Base-by-base conservation (phyloP, 1,140 invertebrate genomes). In the Antheraea mylitta region DNA sequence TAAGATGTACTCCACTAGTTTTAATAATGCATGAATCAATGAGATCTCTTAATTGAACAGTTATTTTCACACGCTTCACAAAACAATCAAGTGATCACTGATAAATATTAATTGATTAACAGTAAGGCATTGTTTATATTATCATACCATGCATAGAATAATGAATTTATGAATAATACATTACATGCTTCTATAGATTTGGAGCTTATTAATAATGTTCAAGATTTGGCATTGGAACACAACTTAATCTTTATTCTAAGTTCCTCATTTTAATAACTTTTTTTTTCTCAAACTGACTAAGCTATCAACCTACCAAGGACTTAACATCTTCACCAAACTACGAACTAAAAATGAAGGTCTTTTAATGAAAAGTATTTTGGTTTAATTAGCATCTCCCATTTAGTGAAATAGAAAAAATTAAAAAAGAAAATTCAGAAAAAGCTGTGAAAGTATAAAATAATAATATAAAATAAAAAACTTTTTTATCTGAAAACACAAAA, bases 21-120 rank as follows among this genome's bases (percentile, higher is more conserved):
- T 53, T 16, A 53, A 53, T 13, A 64, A n/a, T 64, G 37, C 37
- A 64, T 37, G 63, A 42, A 42, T 11, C 11, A 36, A 64, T 30
- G 22, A 64, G 37, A 11, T 42, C 30, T 30, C 53, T 62, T 64
- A 75, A 66, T 58, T 48, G 36, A 63, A 71, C 71, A 69, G 75
- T 76, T 66, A 53, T 64, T 72, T 70, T 75, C 67, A 67, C 71
- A 78, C 36, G 73, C 71, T 78, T 70, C 66, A 74, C 58, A 71
- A 66, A 72, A 58, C 76, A 78, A 71, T 71, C 61, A 71, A 37
- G 64, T 70, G 68, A 71, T 75, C 69, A 74, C 37, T 42, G 70
- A 77, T 77, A 58, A 73, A 74, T 77, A 73, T 71, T 74, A 68
- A 76, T 76, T 53, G 36, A 45, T 67, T 67, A 61, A 68, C 74